phyloP scores from a whole-genome alignment of 2,888 invertebrate genomes.

The Leptinotarsa haldemani region DNA sequence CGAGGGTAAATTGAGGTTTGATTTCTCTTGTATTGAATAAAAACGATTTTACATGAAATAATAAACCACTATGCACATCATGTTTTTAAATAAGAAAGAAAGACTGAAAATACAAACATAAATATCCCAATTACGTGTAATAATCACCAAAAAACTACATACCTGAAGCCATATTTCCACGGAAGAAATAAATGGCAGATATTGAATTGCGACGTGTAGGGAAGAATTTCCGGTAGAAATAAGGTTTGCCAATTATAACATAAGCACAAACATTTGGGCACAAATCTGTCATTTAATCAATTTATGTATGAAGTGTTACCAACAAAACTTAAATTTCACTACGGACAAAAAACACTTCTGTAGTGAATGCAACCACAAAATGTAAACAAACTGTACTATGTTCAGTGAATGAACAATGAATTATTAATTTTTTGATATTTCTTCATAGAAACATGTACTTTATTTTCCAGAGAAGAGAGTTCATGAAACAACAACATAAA shows the following conservation, averaged over 20 bases:
- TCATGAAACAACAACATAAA: too few relatives aligned
- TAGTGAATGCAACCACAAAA: too few relatives aligned
- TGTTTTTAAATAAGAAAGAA: conserved; percentile 13
- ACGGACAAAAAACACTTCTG: too few relatives aligned
- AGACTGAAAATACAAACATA: background rate
- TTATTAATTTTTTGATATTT: too few relatives aligned
- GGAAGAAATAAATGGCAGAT: conserved; percentile 43
- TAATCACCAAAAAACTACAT: conserved; percentile 40
- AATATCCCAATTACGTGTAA: conserved; percentile 12
- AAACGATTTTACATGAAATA: background rate
- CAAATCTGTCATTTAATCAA: too few relatives aligned
- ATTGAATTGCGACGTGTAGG: conserved; percentile 33
- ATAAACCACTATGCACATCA: background rate
- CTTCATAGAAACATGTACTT: too few relatives aligned
- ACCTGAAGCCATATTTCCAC: conserved; percentile 57
- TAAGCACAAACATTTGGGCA: too few relatives aligned
- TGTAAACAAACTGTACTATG: too few relatives aligned
- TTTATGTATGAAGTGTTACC: too few relatives aligned
- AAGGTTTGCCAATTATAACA: conserved; percentile 24
- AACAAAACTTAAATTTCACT: too few relatives aligned
- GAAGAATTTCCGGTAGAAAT: conserved; percentile 35
- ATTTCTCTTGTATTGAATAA: conserved; percentile 8
- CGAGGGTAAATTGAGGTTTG: conserved; percentile 42
- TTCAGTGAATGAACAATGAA: too few relatives aligned
- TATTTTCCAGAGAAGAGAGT: too few relatives aligned